phyloP scores from a whole-genome alignment of 2,888 invertebrate genomes.

The Tuberolachnus salignus region DNA sequence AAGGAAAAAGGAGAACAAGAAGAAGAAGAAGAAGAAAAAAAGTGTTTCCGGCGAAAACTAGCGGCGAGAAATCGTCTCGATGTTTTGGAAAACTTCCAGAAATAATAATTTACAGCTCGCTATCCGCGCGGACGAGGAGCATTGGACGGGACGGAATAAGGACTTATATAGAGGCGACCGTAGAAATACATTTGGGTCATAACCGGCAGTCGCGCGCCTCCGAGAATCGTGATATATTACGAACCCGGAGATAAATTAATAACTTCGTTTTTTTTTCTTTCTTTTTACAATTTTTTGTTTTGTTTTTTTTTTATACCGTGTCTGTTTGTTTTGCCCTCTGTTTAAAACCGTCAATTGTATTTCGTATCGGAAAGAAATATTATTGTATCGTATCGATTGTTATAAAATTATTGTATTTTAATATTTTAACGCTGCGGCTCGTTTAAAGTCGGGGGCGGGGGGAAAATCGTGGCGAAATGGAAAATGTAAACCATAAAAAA shows the following conservation, averaged over 20 bases:
- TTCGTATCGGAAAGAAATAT: too few species aligned
- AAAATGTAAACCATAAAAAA: too few species aligned
- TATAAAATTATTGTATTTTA: background rate
- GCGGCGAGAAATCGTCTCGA: background rate
- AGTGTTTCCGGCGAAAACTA: background rate
- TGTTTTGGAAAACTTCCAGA: slow-evolving; percentile 8
- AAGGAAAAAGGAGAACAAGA: too few species aligned
- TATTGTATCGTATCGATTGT: background rate
- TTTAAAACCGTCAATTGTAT: slow-evolving; percentile 4
- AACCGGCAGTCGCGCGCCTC: background rate
- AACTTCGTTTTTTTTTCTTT: background rate
- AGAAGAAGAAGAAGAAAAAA: background rate
- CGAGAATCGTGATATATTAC: background rate
- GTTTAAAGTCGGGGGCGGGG: too few species aligned
- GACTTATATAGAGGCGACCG: background rate
- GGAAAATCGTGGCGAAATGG: too few species aligned
- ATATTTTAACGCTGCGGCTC: background rate
- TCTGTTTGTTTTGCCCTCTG: background rate
- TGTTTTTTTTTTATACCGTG: background rate
- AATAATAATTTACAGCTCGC: slow-evolving; percentile 9
- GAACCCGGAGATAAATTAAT: slow-evolving; percentile 6
- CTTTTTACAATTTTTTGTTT: slow-evolving; percentile 1
- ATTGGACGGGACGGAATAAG: background rate
- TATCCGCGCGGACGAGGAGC: background rate
- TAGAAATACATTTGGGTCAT: slow-evolving; percentile 11